Percentiles rank a stretch among this genome's conserved stretches.
Evolutionary conservation across 2,888 invertebrate species (phyloP).

Genomic region (Cordilura impudica): DNA sequence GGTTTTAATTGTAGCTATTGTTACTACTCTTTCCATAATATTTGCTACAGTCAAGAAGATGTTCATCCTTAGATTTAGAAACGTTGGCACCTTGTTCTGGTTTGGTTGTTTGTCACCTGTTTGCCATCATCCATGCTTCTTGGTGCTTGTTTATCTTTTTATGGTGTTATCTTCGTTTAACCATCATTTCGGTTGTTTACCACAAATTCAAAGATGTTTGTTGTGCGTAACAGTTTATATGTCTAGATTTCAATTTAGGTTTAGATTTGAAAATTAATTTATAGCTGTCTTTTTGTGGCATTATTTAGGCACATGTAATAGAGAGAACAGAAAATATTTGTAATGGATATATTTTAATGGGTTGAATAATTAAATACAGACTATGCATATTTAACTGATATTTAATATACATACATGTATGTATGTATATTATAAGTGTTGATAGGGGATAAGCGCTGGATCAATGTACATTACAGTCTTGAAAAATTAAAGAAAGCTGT

Average conservation of each 20-base stretch:
- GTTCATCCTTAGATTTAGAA: background rate
- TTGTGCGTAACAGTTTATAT: slow-evolving; percentile 7
- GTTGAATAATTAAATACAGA: too few relatives aligned
- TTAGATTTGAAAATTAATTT: slow-evolving; percentile 33
- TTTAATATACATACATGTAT: too few relatives aligned
- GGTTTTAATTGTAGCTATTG: background rate
- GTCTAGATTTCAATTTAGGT: slow-evolving; percentile 13
- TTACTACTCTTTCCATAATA: background rate
- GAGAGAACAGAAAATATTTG: too few relatives aligned
- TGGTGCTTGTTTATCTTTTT: slow-evolving; percentile 22
- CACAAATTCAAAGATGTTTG: background rate
- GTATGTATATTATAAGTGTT: too few relatives aligned
- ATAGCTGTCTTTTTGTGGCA: slow-evolving; percentile 4
- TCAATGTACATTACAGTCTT: too few relatives aligned
- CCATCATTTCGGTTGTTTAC: background rate
- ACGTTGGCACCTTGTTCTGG: too few relatives aligned
- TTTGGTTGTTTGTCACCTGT: background rate
- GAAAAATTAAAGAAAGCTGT: too few relatives aligned
- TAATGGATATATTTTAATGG: too few relatives aligned
- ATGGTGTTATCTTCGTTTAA: slow-evolving; percentile 16
- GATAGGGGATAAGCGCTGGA: too few relatives aligned
- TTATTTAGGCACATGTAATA: too few relatives aligned
- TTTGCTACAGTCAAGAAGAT: background rate
- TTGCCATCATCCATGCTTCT: background rate
- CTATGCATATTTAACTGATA: too few relatives aligned